Evolutionary conservation across 92 coral and sea anemone species (phyloP).

Genomic region (Heteractis magnifica): DNA sequence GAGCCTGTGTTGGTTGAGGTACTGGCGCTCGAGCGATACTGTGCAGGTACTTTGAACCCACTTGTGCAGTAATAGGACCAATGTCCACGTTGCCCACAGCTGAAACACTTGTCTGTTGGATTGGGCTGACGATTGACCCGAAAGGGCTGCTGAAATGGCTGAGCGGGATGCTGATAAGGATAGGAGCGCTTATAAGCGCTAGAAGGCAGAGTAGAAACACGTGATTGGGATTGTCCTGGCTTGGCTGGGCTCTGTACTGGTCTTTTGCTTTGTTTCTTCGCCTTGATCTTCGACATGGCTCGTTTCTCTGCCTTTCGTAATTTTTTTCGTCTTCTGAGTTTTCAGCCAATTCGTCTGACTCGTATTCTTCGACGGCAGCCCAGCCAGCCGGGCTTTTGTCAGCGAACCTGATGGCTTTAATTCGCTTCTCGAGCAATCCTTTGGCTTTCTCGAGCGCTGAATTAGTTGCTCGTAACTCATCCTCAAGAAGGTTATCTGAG

Average conservation of each 20-base stretch:
- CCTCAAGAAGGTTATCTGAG: not conserved
- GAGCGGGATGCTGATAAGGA: not conserved
- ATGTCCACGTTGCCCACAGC: not conserved
- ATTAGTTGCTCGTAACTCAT: not conserved
- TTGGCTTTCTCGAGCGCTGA: too few species aligned
- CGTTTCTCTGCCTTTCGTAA: too few species aligned
- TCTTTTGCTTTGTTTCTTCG: not conserved
- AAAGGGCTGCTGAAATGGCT: not conserved
- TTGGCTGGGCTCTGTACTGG: not conserved
- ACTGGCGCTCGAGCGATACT: not conserved
- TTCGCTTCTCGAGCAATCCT: too few species aligned
- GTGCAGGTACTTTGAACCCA: not conserved
- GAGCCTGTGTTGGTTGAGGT: not conserved
- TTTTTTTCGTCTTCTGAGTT: too few species aligned
- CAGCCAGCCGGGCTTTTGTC: too few species aligned
- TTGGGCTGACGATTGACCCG: not conserved
- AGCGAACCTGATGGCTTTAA: not conserved
- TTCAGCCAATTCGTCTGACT: not conserved
- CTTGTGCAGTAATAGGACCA: not conserved
- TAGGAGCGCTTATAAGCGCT: not conserved
- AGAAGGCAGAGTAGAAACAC: not conserved
- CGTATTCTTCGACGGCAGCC: too few species aligned
- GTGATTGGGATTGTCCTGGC: not conserved
- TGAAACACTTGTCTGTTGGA: not conserved
- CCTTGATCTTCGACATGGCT: not conserved